These are phyloP conservation scores for Deladenus siricidicola DNA, from an alignment of 2,888 invertebrate species.

Conservation along the genomic window DNA sequence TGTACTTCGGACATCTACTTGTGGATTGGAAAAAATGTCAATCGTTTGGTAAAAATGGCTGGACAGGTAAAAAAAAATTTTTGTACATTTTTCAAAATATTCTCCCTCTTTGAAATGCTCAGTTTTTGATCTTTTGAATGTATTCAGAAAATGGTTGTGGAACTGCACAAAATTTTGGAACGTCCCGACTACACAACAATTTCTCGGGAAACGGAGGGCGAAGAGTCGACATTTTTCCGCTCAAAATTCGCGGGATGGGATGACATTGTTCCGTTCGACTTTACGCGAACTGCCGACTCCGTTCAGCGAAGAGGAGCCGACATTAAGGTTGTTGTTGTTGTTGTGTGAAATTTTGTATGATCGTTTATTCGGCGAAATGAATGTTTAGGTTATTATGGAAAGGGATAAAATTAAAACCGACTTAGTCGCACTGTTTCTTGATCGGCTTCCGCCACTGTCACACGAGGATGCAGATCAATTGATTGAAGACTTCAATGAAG, in stretches of 20 bases:
- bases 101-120: not conserved
- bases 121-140: not conserved
- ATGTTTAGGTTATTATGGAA: conserved; percentile 57
- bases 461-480: conserved; percentile 48
- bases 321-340: conserved; percentile 60
- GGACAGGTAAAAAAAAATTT: conserved; percentile 36
- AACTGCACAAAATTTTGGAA: conserved; percentile 82
- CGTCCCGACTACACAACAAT: conserved; percentile 78
- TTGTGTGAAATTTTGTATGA: not conserved
- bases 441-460: conserved; percentile 77
- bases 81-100: too few relatives aligned
- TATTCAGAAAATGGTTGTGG: conserved; percentile 75
- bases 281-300: conserved; percentile 92
- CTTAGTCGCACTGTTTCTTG: conserved; percentile 86
- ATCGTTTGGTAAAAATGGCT: conserved; percentile 60
- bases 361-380: too few relatives aligned
- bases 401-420: conserved; percentile 67
- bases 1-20: conserved; percentile 65
- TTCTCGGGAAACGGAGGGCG: conserved; percentile 53
- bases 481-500: conserved; percentile 83
- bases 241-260: conserved; percentile 96
- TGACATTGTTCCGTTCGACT: conserved; percentile 96
- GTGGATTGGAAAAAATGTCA: conserved; percentile 89
- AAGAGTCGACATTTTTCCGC: conserved; percentile 70
- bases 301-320: conserved; percentile 92